Evolutionary conservation across 1,140 invertebrate genomes (phyloP).

Genomic region (Prorops nasuta): DNA sequence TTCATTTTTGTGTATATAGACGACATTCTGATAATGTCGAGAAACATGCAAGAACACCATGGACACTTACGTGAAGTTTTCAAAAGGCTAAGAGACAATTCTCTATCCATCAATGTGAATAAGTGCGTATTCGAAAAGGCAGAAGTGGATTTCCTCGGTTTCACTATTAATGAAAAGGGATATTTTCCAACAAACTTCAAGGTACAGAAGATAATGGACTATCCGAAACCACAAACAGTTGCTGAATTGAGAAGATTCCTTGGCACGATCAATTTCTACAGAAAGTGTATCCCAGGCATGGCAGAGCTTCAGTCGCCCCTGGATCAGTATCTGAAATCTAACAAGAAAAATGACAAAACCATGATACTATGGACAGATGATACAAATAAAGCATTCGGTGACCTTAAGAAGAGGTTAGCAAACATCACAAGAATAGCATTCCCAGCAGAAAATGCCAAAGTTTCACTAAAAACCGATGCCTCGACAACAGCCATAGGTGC

Average conservation of each 20-base stretch:
- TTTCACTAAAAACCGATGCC: conserved; percentile 1
- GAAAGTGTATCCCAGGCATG: conserved; percentile 10
- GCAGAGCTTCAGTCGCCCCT: conserved; percentile 26
- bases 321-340: too few relatives aligned
- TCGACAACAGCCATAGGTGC: conserved; percentile 11
- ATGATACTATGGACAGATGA: conserved; percentile 2
- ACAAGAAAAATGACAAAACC: conserved; percentile 1
- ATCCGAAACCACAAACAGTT: not conserved
- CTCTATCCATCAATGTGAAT: conserved; percentile 22
- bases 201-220: not conserved
- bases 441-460: not conserved
- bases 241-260: not conserved
- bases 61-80: conserved; percentile 14
- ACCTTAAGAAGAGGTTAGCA: not conserved
- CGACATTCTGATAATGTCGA: conserved; percentile 22
- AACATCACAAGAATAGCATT: not conserved
- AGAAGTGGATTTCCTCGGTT: not conserved
- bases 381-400: conserved; percentile 1
- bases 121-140: conserved; percentile 33
- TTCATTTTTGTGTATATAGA: conserved; percentile 22
- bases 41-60: conserved; percentile 14
- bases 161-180: not conserved
- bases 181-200: not conserved
- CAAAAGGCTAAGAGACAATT: conserved; percentile 12
- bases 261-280: conserved; percentile 37